These are phyloP conservation scores for Glyptemys insculpta DNA, from an alignment of 2,797 vertebrate genomes.

Conservation along the genomic window DNA sequence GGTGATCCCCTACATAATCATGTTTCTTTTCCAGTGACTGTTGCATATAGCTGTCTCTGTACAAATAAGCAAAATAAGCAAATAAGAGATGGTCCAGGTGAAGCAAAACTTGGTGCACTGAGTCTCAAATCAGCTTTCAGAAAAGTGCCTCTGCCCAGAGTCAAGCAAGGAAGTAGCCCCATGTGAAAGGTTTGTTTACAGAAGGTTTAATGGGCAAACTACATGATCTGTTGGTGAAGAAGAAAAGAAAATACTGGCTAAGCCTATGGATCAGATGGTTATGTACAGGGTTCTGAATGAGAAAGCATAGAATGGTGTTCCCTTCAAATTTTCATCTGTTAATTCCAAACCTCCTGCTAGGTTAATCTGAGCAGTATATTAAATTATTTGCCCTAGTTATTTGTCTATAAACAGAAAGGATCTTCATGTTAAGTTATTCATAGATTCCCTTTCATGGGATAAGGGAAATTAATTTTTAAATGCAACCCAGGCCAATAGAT, in stretches of 20 bases:
- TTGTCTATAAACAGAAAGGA: background rate
- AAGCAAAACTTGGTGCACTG: rapidly evolving
- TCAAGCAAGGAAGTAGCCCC: background rate
- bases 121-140: background rate
- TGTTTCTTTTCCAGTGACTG: background rate
- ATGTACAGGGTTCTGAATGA: background rate
- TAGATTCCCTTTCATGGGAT: background rate
- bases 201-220: background rate
- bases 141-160: background rate
- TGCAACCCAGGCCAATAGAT: background rate
- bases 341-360: background rate
- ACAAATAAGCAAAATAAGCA: background rate
- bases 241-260: background rate
- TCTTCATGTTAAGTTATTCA: background rate
- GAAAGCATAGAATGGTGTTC: background rate
- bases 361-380: background rate
- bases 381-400: background rate
- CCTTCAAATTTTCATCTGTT: background rate
- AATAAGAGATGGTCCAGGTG: background rate
- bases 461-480: background rate
- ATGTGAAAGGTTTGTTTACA: background rate
- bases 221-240: background rate
- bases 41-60: background rate
- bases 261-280: background rate
- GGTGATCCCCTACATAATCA: background rate